Conservation (phyloP, 2,888 invertebrate species). For the Pheosia tremula region DNA sequence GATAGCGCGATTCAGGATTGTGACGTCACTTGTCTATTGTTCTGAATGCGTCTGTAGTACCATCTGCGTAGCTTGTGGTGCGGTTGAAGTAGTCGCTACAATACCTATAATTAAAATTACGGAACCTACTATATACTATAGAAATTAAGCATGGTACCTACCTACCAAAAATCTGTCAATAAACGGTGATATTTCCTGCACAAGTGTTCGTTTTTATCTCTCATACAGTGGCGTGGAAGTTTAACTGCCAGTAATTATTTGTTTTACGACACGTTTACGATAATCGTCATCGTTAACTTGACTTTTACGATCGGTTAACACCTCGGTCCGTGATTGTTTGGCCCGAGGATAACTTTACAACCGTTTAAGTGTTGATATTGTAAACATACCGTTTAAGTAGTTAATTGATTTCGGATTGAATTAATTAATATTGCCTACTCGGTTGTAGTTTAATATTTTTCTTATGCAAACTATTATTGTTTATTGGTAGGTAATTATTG, state of each 20-base stretch:
- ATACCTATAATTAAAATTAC: too few relatives aligned
- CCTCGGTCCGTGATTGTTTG: slow-evolving; percentile 70
- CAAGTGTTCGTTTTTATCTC: slow-evolving; percentile 35
- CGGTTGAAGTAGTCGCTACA: too few relatives aligned
- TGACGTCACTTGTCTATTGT: too few relatives aligned
- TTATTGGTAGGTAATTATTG: background rate
- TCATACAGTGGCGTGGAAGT: slow-evolving; percentile 44
- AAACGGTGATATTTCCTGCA: background rate
- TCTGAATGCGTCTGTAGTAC: too few relatives aligned
- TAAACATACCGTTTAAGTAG: slow-evolving; percentile 52
- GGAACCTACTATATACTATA: too few relatives aligned
- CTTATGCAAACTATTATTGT: slow-evolving; percentile 1
- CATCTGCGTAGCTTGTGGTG: too few relatives aligned
- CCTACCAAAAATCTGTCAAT: background rate
- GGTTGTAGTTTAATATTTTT: slow-evolving; percentile 7
- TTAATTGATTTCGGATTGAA: slow-evolving; percentile 19
- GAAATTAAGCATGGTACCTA: too few relatives aligned
- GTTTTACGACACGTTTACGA: slow-evolving; percentile 81
- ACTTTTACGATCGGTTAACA: slow-evolving; percentile 80
- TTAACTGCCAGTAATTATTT: slow-evolving; percentile 72
- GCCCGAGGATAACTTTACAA: slow-evolving; percentile 50
- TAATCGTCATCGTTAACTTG: slow-evolving; percentile 74
- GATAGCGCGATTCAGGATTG: too few relatives aligned
- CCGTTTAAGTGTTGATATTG: slow-evolving; percentile 65
- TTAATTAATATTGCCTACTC: slow-evolving; percentile 1